Percentiles rank a stretch among this genome's conserved stretches.
Evolutionary conservation across 2,888 invertebrate genomes (phyloP).

Genomic region (Nycteola revayana): DNA sequence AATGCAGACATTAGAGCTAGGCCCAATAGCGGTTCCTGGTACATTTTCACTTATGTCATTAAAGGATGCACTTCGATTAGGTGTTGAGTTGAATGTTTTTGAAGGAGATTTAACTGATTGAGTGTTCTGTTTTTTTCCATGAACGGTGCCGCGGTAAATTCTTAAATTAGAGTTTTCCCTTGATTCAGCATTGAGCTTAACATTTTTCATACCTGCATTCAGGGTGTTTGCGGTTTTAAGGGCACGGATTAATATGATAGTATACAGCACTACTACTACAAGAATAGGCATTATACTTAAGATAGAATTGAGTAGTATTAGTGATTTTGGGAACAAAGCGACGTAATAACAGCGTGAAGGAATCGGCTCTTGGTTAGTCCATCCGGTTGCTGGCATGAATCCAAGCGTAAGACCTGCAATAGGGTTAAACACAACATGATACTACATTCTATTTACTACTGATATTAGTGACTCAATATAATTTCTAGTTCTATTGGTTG

Average conservation of each 20-base stretch:
- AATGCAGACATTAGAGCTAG: slow-evolving; percentile 41
- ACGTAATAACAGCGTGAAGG: slow-evolving; percentile 79
- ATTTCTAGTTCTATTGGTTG: too few species aligned
- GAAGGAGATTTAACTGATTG: slow-evolving; percentile 34
- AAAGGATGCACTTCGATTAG: slow-evolving; percentile 60
- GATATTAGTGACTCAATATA: slow-evolving; percentile 11
- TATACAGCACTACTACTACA: slow-evolving; percentile 75
- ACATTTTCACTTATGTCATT: slow-evolving; percentile 30
- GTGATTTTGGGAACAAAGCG: slow-evolving; percentile 74
- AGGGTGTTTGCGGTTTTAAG: slow-evolving; percentile 67
- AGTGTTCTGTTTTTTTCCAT: slow-evolving; percentile 21
- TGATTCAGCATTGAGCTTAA: slow-evolving; percentile 26
- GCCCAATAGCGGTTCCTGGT: slow-evolving; percentile 12
- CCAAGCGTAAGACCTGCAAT: slow-evolving; percentile 79
- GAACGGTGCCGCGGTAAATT: slow-evolving; percentile 52
- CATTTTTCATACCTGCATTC: slow-evolving; percentile 46
- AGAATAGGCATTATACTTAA: slow-evolving; percentile 78
- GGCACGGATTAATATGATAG: slow-evolving; percentile 82
- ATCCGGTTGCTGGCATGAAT: slow-evolving; percentile 83
- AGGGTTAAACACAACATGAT: slow-evolving; percentile 29
- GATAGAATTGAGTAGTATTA: slow-evolving; percentile 79
- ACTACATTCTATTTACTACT: slow-evolving; percentile 15
- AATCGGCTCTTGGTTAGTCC: slow-evolving; percentile 62
- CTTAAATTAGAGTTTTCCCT: slow-evolving; percentile 48
- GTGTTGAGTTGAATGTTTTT: slow-evolving; percentile 25